Percentiles rank a stretch among this genome's conserved stretches.
Evolutionary conservation across 2,113 vertebrate species (phyloP).

Genomic region (Natator depressus): DNA sequence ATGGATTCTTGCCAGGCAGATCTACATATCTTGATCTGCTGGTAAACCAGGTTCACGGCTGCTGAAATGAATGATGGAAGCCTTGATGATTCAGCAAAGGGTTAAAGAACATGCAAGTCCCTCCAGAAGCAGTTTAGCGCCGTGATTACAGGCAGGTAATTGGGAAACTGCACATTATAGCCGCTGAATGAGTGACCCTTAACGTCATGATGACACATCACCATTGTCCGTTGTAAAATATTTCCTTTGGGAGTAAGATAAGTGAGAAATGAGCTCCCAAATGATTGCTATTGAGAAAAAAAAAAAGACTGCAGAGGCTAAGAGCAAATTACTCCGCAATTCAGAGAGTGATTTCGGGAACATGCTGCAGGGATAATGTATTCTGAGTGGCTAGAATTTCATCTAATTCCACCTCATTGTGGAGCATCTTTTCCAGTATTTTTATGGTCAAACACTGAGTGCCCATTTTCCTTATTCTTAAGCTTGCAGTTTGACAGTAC

Average conservation of each 20-base stretch:
- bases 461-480: constrained; percentile 34
- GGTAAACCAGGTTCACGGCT: accelerated
- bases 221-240: constrained; percentile 46
- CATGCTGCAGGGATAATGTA: constrained; percentile 75
- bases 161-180: constrained; percentile 22
- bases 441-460: constrained; percentile 35
- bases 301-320: constrained; percentile 65
- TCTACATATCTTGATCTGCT: neutral
- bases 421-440: constrained; percentile 67
- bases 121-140: constrained; percentile 4
- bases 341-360: constrained; percentile 69
- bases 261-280: constrained; percentile 52
- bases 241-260: constrained; percentile 54
- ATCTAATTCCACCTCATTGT: constrained; percentile 74
- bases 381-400: constrained; percentile 77
- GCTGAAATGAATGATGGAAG: neutral
- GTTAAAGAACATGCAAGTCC: constrained; percentile 42
- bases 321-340: constrained; percentile 74
- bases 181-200: constrained; percentile 33
- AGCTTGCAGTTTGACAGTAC: constrained; percentile 17
- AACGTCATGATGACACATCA: constrained; percentile 37
- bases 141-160: constrained; percentile 23
- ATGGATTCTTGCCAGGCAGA: neutral
- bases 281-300: constrained; percentile 35
- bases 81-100: neutral